Base-by-base conservation (phyloP, 2,113 vertebrate genomes). In the Oreotrochilus melanogaster region DNA sequence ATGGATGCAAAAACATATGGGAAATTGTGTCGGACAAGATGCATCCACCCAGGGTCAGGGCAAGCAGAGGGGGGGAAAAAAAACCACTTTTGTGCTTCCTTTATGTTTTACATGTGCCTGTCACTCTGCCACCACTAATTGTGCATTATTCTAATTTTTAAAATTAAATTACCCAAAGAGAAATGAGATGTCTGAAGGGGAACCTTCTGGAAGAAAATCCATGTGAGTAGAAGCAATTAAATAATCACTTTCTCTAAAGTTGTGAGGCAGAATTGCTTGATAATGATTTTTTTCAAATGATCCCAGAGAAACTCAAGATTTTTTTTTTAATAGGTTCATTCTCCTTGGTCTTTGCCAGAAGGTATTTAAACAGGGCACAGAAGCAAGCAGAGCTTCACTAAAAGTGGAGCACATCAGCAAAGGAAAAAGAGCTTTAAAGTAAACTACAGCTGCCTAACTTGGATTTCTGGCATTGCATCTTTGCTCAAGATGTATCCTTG, bases 211-310 rank as follows among this genome's bases (percentile, higher is more conserved):
- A 80, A 47, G 54, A 96, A 97, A 86, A 86, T 5, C 14, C 28
- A 76, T 70, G 83, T 78, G 45, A 94, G 43, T 31, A 73, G 47
- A 2, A 90, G 75, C 92, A 96, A 93, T 93, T 95, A 96, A 95
- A 80, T 21, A 88, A 6, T 80, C 42, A 19, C 69, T 64, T 83
- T 88, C 43, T 56, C 80, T 80, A 74, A 97, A 74, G 75, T 86
- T 90, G 50, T 66, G 64, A 94, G 69, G 88, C 33, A 71, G 78
- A 96, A 92, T 35, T 80, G 51, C 67, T 88, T 83, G 90, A 88
- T 88, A 90, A 88, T 70, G n/a, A 88, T 83, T 90, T 62, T 83
- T 73, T 88, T 86, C 50, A 93, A 92, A 93, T 24, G 23, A 93
- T 80, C 31, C 39, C 78, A 93, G 71, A 89, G 51, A 93, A 94